phyloP scores from a whole-genome alignment of 2,888 invertebrate species.

The Andrena camellia region DNA sequence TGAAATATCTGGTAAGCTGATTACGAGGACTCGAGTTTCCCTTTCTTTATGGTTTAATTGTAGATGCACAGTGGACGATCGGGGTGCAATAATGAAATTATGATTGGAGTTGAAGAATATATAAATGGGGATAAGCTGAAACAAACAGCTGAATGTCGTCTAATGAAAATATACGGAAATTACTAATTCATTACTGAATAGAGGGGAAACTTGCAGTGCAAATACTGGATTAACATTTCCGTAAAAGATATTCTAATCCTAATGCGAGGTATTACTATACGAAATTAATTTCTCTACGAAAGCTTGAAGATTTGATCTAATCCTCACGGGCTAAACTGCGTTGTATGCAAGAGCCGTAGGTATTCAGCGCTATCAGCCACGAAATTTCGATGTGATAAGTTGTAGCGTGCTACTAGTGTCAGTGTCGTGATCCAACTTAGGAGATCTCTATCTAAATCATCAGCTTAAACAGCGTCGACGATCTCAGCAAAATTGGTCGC shows the following conservation, averaged over 20 bases:
- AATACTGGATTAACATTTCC: neutral
- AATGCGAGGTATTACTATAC: neutral
- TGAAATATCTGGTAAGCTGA: too few relatives aligned
- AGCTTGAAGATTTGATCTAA: constrained; percentile 31
- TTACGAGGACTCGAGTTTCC: too few relatives aligned
- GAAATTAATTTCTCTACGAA: constrained; percentile 35
- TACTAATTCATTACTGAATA: too few relatives aligned
- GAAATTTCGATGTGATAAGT: constrained; percentile 48
- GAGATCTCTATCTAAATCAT: constrained; percentile 39
- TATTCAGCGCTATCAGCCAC: constrained; percentile 32
- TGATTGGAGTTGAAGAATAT: too few relatives aligned
- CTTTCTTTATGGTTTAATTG: too few relatives aligned
- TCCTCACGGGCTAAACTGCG: neutral
- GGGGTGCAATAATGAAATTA: too few relatives aligned
- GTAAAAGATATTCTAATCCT: neutral
- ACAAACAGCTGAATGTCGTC: too few relatives aligned
- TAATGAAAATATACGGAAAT: too few relatives aligned
- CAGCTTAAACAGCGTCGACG: constrained; percentile 24
- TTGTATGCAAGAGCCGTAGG: constrained; percentile 11
- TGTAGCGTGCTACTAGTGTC: constrained; percentile 22
- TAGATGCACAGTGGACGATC: too few relatives aligned
- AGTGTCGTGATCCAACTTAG: constrained; percentile 31
- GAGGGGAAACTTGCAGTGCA: too few relatives aligned
- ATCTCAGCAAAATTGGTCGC: constrained; percentile 38
- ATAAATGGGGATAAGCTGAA: too few relatives aligned